phyloP scores from a whole-genome alignment of 64 coral and sea anemone genomes.

The Pocillopora verrucosa region DNA sequence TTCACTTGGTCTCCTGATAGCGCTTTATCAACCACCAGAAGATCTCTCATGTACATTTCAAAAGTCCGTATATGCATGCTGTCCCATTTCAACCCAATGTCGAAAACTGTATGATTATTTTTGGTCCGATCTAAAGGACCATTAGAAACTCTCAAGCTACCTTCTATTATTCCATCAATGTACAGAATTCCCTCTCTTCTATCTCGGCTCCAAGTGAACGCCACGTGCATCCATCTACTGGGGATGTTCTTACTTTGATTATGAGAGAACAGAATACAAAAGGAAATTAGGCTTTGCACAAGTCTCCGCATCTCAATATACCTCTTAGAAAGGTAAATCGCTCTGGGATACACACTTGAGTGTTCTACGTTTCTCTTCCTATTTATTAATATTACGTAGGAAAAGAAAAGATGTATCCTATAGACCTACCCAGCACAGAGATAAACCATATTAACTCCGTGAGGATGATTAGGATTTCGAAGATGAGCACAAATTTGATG shows the following conservation, averaged over 20 bases:
- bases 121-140: background rate
- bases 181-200: background rate
- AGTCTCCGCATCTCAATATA: background rate
- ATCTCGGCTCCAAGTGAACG: constrained; percentile 3
- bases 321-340: background rate
- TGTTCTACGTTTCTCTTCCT: too few species aligned
- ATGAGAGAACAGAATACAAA: background rate
- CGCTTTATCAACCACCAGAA: background rate
- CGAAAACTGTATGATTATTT: background rate
- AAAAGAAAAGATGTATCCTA: too few species aligned
- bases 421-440: too few species aligned
- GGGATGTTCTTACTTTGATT: background rate
- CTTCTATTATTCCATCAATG: background rate
- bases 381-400: too few species aligned
- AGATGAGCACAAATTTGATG: background rate
- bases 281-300: background rate
- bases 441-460: background rate
- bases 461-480: background rate
- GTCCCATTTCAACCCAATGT: constrained; percentile 9
- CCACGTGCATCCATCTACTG: background rate
- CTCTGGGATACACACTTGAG: background rate
- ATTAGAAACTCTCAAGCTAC: background rate
- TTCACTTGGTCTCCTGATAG: background rate
- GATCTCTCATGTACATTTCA: background rate
- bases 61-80: background rate